phyloP scores from a whole-genome alignment of 1,140 invertebrate species.

The Venturia canescens region DNA sequence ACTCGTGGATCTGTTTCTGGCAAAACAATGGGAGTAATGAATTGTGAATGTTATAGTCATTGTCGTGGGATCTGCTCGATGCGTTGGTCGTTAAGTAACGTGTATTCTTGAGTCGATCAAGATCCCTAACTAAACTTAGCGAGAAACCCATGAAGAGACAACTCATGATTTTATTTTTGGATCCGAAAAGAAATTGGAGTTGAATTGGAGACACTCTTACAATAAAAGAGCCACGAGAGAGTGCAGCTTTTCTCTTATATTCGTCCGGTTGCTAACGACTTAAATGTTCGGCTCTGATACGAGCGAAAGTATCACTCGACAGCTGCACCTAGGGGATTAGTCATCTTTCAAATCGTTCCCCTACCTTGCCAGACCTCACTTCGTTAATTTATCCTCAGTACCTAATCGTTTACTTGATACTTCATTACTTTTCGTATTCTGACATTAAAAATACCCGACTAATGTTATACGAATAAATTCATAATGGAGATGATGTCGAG shows the following conservation, averaged over 20 bases:
- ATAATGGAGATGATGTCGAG: background rate
- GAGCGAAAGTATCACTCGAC: constrained; percentile 32
- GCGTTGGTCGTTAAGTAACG: background rate
- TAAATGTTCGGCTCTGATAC: background rate
- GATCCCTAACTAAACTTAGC: constrained; percentile 2
- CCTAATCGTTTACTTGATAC: background rate
- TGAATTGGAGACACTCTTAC: background rate
- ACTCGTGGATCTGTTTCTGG: background rate
- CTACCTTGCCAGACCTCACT: background rate
- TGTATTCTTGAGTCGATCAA: background rate
- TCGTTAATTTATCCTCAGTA: constrained; percentile 13
- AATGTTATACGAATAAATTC: background rate
- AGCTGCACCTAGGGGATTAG: constrained; percentile 25
- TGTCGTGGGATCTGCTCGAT: background rate
- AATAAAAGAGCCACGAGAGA: background rate
- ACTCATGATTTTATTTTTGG: background rate
- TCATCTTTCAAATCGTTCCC: constrained; percentile 20
- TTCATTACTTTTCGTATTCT: background rate
- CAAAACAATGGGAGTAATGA: background rate
- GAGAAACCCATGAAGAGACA: background rate
- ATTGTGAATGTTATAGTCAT: background rate
- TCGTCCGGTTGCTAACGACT: background rate
- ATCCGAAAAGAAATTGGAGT: background rate
- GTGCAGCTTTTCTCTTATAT: background rate
- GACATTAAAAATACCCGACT: background rate